These are phyloP conservation scores for Arctopsyche grandis DNA, from an alignment of 1,140 invertebrate genomes.

Conservation along the genomic window DNA sequence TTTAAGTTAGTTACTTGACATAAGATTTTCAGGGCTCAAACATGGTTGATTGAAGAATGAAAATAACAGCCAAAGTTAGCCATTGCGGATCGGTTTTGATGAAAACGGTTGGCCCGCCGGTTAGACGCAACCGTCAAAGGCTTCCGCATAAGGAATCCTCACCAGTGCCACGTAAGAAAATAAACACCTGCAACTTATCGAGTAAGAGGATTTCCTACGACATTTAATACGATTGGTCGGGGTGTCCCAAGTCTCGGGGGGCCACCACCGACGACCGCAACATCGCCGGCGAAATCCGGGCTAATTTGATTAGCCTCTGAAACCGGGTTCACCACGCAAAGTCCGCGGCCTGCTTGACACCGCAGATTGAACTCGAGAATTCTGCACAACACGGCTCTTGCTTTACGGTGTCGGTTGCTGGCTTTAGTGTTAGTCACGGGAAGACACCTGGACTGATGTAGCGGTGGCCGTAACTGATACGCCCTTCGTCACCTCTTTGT, in stretches of 20 bases:
- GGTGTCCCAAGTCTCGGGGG: background rate
- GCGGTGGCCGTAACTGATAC: conserved; percentile 36
- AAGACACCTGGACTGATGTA: conserved; percentile 15
- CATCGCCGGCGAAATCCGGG: conserved; percentile 1
- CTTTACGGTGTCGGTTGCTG: no score
- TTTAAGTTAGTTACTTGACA: no score
- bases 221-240: conserved; percentile 45
- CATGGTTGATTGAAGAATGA: no score
- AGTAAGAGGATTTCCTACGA: conserved; percentile 52
- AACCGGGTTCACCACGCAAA: conserved; percentile 33
- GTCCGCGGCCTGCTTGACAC: conserved; percentile 32
- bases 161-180: conserved; percentile 45
- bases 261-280: conserved; percentile 20
- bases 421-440: background rate
- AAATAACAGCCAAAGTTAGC: no score
- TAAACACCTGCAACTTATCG: conserved; percentile 47
- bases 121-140: no score
- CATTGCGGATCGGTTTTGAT: no score
- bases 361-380: conserved; percentile 18
- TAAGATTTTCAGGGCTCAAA: no score
- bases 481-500: conserved; percentile 41
- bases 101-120: no score
- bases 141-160: conserved; percentile 32
- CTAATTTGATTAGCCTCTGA: conserved; percentile 48
- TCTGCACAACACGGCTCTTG: background rate